These are phyloP conservation scores for Sphaerophoria taeniata DNA, from an alignment of 2,888 invertebrate species.

Conservation along the genomic window DNA sequence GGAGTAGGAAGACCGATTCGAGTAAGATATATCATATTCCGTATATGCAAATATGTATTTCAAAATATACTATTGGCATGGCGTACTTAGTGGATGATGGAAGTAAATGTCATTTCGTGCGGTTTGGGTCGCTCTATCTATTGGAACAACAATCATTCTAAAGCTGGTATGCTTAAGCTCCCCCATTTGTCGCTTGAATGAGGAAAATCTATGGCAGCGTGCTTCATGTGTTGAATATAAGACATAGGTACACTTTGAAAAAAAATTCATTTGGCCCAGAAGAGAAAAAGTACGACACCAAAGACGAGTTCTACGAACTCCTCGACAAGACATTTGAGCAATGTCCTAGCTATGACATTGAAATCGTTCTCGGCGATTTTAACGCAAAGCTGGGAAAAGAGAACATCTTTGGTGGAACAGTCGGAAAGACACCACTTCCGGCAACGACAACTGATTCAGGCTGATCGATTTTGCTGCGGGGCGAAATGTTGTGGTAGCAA, in stretches of 20 bases:
- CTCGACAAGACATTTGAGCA: no score
- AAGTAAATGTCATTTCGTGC: conserved; percentile 1
- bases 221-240: background rate
- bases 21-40: conserved; percentile 35
- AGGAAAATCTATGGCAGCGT: conserved; percentile 30
- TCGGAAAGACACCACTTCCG: no score
- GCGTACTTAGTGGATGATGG: conserved; percentile 1
- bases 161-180: conserved; percentile 19
- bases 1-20: background rate
- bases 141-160: conserved; percentile 20
- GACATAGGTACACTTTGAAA: background rate
- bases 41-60: conserved; percentile 57
- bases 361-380: no score
- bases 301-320: no score
- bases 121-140: background rate
- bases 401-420: no score
- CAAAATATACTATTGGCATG: conserved; percentile 57
- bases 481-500: no score
- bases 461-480: no score
- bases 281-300: no score
- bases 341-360: no score
- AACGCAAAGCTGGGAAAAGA: no score
- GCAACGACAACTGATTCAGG: no score
- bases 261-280: no score
- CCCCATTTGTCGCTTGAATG: conserved; percentile 43